Conservation (phyloP, 2,888 invertebrate genomes). For the Bibio marci region DNA sequence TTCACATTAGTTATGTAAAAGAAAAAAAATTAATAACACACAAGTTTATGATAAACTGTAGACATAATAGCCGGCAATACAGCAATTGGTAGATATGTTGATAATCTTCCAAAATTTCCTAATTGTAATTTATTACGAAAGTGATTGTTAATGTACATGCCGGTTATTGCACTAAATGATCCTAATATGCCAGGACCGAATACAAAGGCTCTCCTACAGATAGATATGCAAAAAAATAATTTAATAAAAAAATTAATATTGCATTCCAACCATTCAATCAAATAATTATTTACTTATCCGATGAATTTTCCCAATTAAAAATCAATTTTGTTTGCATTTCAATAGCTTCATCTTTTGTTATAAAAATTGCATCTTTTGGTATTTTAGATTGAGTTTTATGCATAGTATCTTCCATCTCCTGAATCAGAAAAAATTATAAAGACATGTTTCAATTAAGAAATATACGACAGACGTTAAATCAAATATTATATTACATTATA, state of each 20-base stretch:
- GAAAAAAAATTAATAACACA: slow-evolving; percentile 28
- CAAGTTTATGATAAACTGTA: slow-evolving; percentile 37
- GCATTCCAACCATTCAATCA: too few species aligned
- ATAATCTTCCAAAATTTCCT: slow-evolving; percentile 35
- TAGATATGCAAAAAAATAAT: slow-evolving; percentile 7
- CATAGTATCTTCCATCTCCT: too few species aligned
- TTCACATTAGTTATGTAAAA: too few species aligned
- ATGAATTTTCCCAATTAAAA: slow-evolving; percentile 36
- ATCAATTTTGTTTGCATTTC: slow-evolving; percentile 40
- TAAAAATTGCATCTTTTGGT: slow-evolving; percentile 40
- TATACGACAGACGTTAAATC: too few species aligned
- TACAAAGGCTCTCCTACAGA: slow-evolving; percentile 34
- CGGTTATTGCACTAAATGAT: slow-evolving; percentile 33
- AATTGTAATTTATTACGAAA: slow-evolving; percentile 45
- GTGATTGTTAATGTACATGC: slow-evolving; percentile 41
- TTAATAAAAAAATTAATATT: not conserved
- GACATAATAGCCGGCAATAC: slow-evolving; percentile 39
- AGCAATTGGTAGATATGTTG: slow-evolving; percentile 43
- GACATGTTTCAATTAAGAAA: too few species aligned
- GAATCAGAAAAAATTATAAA: too few species aligned
- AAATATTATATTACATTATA: too few species aligned
- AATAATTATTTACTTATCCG: slow-evolving; percentile 40
- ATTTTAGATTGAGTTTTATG: slow-evolving; percentile 20
- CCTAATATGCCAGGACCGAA: slow-evolving; percentile 36
- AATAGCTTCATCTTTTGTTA: slow-evolving; percentile 39